Percentiles rank a stretch among this genome's conserved stretches.
Conservation (phyloP, 2,888 invertebrate species). For the Idaea biselata region DNA sequence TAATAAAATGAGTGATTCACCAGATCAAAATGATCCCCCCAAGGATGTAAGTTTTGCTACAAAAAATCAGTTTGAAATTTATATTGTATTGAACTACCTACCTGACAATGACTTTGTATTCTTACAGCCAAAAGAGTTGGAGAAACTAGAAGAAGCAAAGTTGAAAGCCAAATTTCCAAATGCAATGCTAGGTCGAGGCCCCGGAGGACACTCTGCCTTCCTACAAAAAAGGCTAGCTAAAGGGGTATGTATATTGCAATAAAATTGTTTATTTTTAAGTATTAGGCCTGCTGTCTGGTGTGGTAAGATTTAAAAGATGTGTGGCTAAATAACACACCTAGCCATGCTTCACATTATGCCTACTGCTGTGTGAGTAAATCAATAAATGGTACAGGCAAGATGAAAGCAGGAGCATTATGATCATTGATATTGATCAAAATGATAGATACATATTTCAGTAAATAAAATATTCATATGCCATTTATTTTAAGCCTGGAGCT, state of each 20-base stretch:
- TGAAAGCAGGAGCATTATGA: no score
- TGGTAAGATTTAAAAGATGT: no score
- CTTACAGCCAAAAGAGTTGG: conserved; percentile 85
- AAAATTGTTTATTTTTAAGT: no score
- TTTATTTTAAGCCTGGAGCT: no score
- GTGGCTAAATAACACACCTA: no score
- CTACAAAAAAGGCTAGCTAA: conserved; percentile 96
- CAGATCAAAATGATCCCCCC: conserved; percentile 68
- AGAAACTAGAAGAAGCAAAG: conserved; percentile 95
- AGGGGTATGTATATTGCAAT: conserved; percentile 83
- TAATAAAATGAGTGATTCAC: conserved; percentile 64
- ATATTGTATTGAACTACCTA: background rate
- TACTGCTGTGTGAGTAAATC: no score
- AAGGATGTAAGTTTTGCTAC: conserved; percentile 64
- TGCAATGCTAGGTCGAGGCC: conserved; percentile 84
- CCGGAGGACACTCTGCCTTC: conserved; percentile 93
- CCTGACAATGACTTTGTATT: conserved; percentile 3
- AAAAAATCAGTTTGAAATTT: conserved; percentile 14
- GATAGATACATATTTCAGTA: no score
- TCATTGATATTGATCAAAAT: no score
- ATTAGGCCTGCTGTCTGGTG: no score
- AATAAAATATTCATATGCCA: no score
- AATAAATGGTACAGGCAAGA: no score
- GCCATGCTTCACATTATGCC: no score
- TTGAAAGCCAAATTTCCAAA: conserved; percentile 94